Percentiles rank a stretch among this genome's conserved stretches.
These are phyloP conservation scores for Macrosoma leucophasiata DNA, from an alignment of 2,888 invertebrate genomes.

Conservation along the genomic window DNA sequence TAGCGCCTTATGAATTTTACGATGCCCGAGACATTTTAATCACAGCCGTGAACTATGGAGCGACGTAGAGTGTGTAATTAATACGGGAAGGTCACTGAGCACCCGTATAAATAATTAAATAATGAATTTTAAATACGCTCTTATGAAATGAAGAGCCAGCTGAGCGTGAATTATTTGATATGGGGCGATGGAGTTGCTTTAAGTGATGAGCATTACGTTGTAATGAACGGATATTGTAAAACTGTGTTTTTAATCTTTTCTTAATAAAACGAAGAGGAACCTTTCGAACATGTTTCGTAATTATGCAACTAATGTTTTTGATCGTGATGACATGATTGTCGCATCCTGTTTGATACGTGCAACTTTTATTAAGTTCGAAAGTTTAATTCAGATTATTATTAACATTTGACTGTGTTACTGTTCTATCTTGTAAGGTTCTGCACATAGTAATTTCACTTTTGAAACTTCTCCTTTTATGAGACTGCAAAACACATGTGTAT, in stretches of 20 bases:
- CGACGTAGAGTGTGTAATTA: slow-evolving; percentile 58
- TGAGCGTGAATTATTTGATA: slow-evolving; percentile 69
- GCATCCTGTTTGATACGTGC: no score
- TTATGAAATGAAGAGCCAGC: slow-evolving; percentile 65
- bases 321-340: no score
- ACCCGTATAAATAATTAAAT: slow-evolving; percentile 63
- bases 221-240: slow-evolving; percentile 45
- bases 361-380: no score
- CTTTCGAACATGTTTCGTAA: no score
- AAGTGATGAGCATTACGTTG: slow-evolving; percentile 48
- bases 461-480: no score
- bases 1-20: slow-evolving; percentile 57
- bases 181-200: slow-evolving; percentile 61
- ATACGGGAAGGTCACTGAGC: slow-evolving; percentile 72
- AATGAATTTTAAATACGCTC: slow-evolving; percentile 61
- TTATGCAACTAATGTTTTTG: no score
- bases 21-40: slow-evolving; percentile 61
- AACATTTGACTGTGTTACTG: no score
- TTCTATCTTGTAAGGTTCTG: no score
- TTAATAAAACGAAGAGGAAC: no score
- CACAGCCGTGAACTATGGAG: slow-evolving; percentile 73
- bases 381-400: no score
- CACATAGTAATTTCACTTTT: no score
- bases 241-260: slow-evolving; percentile 8
- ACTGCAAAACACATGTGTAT: no score